phyloP scores from a whole-genome alignment of 1,140 invertebrate species.

The Pogonognathellus flavescens region DNA sequence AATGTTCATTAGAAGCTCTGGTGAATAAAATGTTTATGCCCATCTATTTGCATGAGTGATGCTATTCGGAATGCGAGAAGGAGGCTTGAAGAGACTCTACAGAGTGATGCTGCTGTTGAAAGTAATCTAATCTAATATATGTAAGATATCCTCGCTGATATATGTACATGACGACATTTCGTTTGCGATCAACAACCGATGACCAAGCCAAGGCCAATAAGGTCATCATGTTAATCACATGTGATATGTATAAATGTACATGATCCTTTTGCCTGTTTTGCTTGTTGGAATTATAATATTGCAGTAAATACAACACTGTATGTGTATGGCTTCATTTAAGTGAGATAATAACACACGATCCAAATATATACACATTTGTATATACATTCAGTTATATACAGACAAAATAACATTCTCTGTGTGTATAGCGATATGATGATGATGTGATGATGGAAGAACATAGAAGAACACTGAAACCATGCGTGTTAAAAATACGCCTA shows the following conservation, averaged over 20 bases:
- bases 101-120: not conserved
- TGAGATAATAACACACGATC: conserved; percentile 39
- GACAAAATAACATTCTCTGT: too few species aligned
- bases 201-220: conserved; percentile 39
- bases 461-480: not conserved
- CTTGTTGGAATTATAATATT: not conserved
- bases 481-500: not conserved
- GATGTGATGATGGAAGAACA: too few species aligned
- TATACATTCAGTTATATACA: too few species aligned
- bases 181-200: conserved; percentile 42
- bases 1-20: too few species aligned
- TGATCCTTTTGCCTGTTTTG: conserved; percentile 17
- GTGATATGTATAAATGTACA: conserved; percentile 30
- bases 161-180: conserved; percentile 11
- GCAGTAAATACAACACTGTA: not conserved
- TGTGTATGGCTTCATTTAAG: conserved; percentile 33
- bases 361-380: not conserved
- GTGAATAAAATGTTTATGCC: too few species aligned
- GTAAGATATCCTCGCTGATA: conserved; percentile 29
- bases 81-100: too few species aligned
- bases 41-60: too few species aligned
- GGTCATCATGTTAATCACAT: conserved; percentile 46
- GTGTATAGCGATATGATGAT: too few species aligned
- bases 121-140: conserved; percentile 13
- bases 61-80: too few species aligned